A percentile compares a stretch with the other conserved stretches of the same genome.
Evolutionary conservation across 2,797 vertebrate genomes (phyloP).

Genomic region (Tangara arthus): DNA sequence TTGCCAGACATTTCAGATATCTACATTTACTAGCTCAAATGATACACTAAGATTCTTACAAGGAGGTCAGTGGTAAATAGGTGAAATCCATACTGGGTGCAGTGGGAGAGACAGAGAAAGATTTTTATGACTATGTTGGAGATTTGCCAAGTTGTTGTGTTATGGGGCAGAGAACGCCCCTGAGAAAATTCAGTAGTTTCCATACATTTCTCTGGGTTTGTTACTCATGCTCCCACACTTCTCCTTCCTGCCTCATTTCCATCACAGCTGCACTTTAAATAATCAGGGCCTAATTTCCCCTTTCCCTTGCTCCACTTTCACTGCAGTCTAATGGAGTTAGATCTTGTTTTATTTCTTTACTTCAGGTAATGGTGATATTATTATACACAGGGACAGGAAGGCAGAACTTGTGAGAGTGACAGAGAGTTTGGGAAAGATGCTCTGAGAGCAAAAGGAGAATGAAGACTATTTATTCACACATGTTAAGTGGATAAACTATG

Average conservation of each 20-base stretch:
- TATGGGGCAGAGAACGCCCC: neutral
- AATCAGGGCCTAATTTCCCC: neutral
- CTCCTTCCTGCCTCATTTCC: conserved; percentile 15
- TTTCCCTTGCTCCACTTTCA: neutral
- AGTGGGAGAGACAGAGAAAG: neutral
- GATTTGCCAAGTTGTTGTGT: neutral
- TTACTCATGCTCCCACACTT: conserved; percentile 39
- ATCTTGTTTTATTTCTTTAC: neutral
- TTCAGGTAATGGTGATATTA: neutral
- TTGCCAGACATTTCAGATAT: neutral
- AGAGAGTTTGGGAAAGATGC: neutral
- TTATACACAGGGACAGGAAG: neutral
- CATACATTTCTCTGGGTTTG: neutral
- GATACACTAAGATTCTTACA: neutral
- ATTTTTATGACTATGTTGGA: neutral
- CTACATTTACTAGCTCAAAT: neutral
- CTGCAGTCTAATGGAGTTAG: neutral
- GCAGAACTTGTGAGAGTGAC: neutral
- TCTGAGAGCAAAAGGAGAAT: neutral
- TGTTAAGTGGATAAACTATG: neutral
- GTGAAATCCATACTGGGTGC: neutral
- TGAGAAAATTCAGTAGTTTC: conserved; percentile 36
- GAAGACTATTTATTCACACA: neutral
- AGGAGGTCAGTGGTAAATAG: neutral
- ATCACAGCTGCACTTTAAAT: conserved; percentile 15